These are phyloP conservation scores for Pangasianodon hypophthalmus DNA, from an alignment of 2,113 vertebrate species.

Conservation along the genomic window DNA sequence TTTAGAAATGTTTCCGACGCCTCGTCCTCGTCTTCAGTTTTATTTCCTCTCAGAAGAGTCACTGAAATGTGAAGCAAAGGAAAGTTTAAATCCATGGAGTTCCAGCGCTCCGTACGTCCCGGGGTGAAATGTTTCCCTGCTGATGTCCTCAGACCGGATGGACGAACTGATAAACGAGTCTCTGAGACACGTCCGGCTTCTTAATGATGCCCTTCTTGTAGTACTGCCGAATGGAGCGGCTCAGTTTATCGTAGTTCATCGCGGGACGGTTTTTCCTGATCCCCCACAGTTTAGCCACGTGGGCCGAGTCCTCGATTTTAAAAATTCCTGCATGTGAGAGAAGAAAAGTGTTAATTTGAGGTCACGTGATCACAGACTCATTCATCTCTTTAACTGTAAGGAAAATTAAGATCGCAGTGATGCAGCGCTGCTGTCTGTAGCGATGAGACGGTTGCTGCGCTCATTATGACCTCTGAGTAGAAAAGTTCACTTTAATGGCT, in stretches of 20 bases:
- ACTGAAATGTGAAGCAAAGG: background rate
- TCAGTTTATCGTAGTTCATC: conserved; percentile 97
- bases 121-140: background rate
- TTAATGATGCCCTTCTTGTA: conserved; percentile 97
- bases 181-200: conserved; percentile 90
- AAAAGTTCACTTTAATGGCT: background rate
- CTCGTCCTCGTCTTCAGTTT: background rate
- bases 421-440: background rate
- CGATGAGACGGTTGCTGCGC: background rate
- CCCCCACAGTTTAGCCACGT: conserved; percentile 92
- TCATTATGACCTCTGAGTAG: background rate
- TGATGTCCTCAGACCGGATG: conserved; percentile 78
- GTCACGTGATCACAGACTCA: background rate
- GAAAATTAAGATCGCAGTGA: background rate
- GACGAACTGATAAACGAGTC: conserved; percentile 94
- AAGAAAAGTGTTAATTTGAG: background rate
- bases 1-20: background rate
- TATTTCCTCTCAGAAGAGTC: background rate
- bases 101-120: background rate
- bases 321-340: conserved; percentile 81
- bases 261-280: conserved; percentile 92
- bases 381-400: background rate
- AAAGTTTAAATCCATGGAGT: background rate
- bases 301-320: conserved; percentile 92
- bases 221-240: conserved; percentile 95